Base-by-base conservation (phyloP, 2,113 vertebrate genomes). In the Hydrochoerus hydrochaeris region DNA sequence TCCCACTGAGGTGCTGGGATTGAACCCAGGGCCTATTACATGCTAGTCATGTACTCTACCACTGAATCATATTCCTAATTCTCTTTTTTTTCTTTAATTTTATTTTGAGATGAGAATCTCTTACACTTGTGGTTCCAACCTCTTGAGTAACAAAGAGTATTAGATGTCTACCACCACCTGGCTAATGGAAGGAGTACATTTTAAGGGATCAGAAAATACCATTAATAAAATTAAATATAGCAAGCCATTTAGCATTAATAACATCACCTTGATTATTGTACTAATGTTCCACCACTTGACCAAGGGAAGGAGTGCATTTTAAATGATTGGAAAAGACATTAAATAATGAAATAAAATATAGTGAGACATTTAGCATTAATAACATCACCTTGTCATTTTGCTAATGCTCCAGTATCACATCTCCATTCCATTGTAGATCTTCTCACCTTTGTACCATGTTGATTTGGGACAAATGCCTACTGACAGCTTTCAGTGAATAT, bases 121-220 rank as follows among this genome's bases (percentile, higher is more conserved):
- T 67, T 67, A 24, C 24, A 73, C n/a, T 24, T 73, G 69, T 41
- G 20, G 20, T 73, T 73, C 69, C n/a, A 73, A 41, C 69, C 9
- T 73, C 20, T 22, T 73, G 69, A 41, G 38, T 41, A 73, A 38
- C 69, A 41, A 71, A 19, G 69, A 73, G 1, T 73, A 41, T 41
- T 41, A 73, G n/a, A 22, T 73, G 20, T 71, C 69, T 71, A 4
- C 69, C 9, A 71, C 9, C 69, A 71, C n/a, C n/a, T 71, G 38
- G 38, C 20, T 22, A 73, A 73, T 7, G 69, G 19, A 71, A 71
- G 19, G 69, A 32, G 6, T 85, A 46, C 49, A 67, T 95, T 85
- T 96, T 88, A 84, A 95, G 54, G 22, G 57, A 65, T 96, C 87
- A 62, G 46, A 88, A 96, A 91, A n/a, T 93, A 83, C 49, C 32